Percentiles rank a stretch among this genome's conserved stretches.
Conservation (phyloP, 2,888 invertebrate species). For the Mimas tiliae region DNA sequence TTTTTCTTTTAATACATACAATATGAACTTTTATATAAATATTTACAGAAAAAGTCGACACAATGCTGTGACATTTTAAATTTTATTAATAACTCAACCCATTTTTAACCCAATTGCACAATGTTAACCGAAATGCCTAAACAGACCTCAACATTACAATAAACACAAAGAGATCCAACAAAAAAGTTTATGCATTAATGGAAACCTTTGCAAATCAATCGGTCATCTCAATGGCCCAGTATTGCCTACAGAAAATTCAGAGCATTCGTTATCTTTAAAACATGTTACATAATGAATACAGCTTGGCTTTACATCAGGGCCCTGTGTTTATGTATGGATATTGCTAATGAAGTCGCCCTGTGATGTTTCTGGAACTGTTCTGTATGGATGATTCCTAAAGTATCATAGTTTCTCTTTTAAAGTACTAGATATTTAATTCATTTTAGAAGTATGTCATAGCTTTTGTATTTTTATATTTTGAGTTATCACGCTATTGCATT, state of each 20-base stretch:
- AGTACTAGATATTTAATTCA: neutral
- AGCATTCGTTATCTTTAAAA: conserved; percentile 17
- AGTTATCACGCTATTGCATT: neutral
- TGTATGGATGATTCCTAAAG: neutral
- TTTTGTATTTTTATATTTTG: neutral
- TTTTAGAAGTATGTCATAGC: neutral
- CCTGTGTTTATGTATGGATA: conserved; percentile 7
- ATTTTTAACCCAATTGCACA: conserved; percentile 8
- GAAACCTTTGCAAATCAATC: conserved; percentile 18
- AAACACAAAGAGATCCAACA: conserved; percentile 10
- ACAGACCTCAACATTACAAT: conserved; percentile 7
- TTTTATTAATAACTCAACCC: neutral
- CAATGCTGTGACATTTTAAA: neutral
- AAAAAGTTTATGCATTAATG: conserved; percentile 9
- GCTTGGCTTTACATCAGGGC: neutral
- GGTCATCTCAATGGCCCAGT: neutral
- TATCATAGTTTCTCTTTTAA: neutral
- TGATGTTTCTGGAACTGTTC: conserved; percentile 1
- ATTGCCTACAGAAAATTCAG: conserved; percentile 8
- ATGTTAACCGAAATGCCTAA: neutral
- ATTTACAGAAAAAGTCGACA: neutral
- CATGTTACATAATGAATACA: conserved; percentile 7
- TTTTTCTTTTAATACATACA: too few species aligned
- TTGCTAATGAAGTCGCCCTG: conserved; percentile 10
- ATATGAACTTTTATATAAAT: neutral